Percentiles rank a stretch among this genome's conserved stretches.
Evolutionary conservation across 2,113 vertebrate species (phyloP).

Genomic region (Ancistrus triradiatus): DNA sequence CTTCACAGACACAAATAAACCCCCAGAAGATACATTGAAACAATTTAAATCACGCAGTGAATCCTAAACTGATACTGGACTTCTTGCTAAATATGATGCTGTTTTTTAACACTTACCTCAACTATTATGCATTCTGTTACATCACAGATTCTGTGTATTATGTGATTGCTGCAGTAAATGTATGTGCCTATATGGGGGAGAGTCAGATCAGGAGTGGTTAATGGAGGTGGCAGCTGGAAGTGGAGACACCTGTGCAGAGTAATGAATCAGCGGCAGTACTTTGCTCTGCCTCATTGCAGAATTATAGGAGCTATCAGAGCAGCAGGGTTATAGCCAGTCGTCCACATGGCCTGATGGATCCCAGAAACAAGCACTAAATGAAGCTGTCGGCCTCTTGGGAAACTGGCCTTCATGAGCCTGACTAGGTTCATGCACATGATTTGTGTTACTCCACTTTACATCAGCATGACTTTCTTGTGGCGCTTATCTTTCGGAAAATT

Average conservation of each 20-base stretch:
- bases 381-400: conserved; percentile 43
- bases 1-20: too few species aligned
- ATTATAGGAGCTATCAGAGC: conserved; percentile 66
- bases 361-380: conserved; percentile 56
- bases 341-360: conserved; percentile 54
- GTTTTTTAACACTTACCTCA: conserved; percentile 32
- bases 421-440: conserved; percentile 44
- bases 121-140: conserved; percentile 52
- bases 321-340: conserved; percentile 54
- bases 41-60: too few species aligned
- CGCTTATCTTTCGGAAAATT: conserved; percentile 29
- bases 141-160: conserved; percentile 42
- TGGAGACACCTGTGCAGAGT: conserved; percentile 65
- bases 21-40: too few species aligned
- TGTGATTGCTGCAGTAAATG: conserved; percentile 56
- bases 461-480: conserved; percentile 29
- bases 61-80: too few species aligned
- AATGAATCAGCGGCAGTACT: conserved; percentile 54
- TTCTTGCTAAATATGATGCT: conserved; percentile 51
- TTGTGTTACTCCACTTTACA: conserved; percentile 41
- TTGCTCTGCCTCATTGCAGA: conserved; percentile 48
- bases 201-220: conserved; percentile 44
- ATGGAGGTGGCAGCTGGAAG: conserved; percentile 41
- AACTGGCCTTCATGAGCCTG: conserved; percentile 38
- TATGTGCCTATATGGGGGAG: conserved; percentile 24